Base-by-base conservation (phyloP, 2,888 invertebrate genomes). In the Eumerus sabulonum region DNA sequence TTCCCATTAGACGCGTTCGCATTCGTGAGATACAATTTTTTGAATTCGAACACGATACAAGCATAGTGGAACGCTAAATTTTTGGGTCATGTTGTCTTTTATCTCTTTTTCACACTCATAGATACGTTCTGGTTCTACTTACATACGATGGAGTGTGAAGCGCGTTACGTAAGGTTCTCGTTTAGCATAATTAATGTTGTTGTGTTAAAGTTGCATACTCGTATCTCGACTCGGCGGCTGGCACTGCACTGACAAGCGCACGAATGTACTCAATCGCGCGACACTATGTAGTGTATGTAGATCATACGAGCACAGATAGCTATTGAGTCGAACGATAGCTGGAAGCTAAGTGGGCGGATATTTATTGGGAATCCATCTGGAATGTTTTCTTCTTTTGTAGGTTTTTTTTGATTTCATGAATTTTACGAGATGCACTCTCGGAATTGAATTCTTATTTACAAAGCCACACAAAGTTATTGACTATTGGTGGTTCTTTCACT, bases 1-100 rank as follows among this genome's bases (percentile, higher is more conserved):
- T 63, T 73, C 57, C 73, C 73, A 68, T 73, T 73, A 62, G 72
- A 63, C 40, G 54, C 11, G n/a, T n/a, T 27, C 7, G 27, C 56
- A 40, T 53, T 56, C 50, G 59, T 18, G 63, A 74, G 54, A 74
- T 74, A 74, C 63, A 79, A 60, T 7, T 73, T 57, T 79, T 79
- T 70, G 51, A 57, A 36, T 73, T 67, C 47, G 53, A 77, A 66
- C 71, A 59, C 51, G 51, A 62, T 56, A 40, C 40, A 11, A 40
- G 40, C 27, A 27, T 27, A 27, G 27, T n/a, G 5, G 9, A 11
- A 18, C 9, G 53, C 36, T 13, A 14, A 17, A 36, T 62, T 79
- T 72, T 68, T 42, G 54, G 79, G 79, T 79, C 68, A 70, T 51
- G 63, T 36, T 63, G 64, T 16, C 38, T 38, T 57, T 53, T 36